Conservation (phyloP, 2,113 vertebrate genomes). For the human (Homo sapiens) region GRCh38 chr1:88183001-88183500, state of each 20-base stretch:
- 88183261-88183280: background rate
- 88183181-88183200: background rate
- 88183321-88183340: constrained; percentile 17
- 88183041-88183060: background rate
- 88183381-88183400: constrained; percentile 2
- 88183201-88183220: background rate
- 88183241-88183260: constrained; percentile 9
- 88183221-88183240: background rate
- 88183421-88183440: background rate
- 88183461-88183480: background rate
- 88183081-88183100: background rate
- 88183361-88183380: background rate
- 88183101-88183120: background rate
- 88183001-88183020: background rate
- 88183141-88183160: background rate
- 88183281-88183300: background rate
- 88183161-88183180: background rate
- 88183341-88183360: background rate
- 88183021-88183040: background rate
- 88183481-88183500: background rate
- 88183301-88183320: background rate
- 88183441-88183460: background rate
- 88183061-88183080: background rate
- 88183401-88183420: background rate
- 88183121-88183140: background rate